phyloP scores from a whole-genome alignment of 2,113 vertebrate genomes.

The Misgurnus anguillicaudatus region DNA sequence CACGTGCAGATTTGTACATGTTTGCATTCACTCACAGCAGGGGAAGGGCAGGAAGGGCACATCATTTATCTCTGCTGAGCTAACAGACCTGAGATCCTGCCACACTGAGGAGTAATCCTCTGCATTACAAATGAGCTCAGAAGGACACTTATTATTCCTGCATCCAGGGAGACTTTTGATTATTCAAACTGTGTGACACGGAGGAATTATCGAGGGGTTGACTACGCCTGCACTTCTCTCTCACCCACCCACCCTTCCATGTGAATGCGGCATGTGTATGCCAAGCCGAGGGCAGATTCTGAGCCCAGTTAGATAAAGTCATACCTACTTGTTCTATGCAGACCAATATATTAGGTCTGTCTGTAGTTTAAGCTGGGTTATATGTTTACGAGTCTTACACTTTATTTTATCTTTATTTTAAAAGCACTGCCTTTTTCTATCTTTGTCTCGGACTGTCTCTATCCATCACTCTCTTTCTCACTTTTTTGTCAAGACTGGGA shows the following conservation, averaged over 20 bases:
- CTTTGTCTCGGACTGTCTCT: constrained; percentile 41
- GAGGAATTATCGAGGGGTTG: constrained; percentile 17
- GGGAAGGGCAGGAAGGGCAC: constrained; percentile 32
- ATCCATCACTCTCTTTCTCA: constrained; percentile 20
- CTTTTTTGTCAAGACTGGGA: constrained; percentile 36
- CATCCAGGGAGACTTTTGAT: constrained; percentile 40
- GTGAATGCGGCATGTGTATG: constrained; percentile 11
- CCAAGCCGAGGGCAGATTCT: not conserved
- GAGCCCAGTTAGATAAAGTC: not conserved
- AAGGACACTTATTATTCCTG: constrained; percentile 44
- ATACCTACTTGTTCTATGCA: constrained; percentile 11
- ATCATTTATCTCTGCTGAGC: constrained; percentile 25
- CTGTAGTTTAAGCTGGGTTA: not conserved
- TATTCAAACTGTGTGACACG: constrained; percentile 31
- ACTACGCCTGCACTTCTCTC: not conserved
- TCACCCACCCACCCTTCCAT: not conserved
- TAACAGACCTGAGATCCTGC: constrained; percentile 41
- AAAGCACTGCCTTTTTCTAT: constrained; percentile 5
- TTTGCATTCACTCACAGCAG: constrained; percentile 20
- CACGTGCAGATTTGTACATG: constrained; percentile 19
- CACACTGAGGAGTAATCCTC: constrained; percentile 37
- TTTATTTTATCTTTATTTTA: not conserved
- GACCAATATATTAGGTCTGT: not conserved
- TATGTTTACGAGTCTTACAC: not conserved
- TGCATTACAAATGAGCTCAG: constrained; percentile 52